These are phyloP conservation scores for Lasioglossum lativentre DNA, from an alignment of 2,888 invertebrate species.

Conservation along the genomic window DNA sequence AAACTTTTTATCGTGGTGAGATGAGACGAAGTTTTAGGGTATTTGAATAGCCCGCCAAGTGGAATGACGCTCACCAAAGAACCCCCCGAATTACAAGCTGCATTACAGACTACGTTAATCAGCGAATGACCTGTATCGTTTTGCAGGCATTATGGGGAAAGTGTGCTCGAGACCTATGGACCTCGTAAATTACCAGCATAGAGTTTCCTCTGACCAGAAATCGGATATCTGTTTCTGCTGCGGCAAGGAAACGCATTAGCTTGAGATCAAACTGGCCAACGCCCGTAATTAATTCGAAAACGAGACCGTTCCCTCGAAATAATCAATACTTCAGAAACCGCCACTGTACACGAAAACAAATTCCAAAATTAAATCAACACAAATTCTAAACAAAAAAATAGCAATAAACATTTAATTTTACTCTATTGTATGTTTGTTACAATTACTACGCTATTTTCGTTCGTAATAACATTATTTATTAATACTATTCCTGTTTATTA, in stretches of 20 bases:
- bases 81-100: neutral
- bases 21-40: too few relatives aligned
- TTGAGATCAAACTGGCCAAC: conserved; percentile 2
- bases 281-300: conserved; percentile 11
- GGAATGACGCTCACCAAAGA: neutral
- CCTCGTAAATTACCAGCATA: conserved; percentile 44
- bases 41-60: neutral
- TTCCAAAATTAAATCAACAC: neutral
- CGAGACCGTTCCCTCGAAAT: neutral
- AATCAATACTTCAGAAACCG: neutral
- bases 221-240: conserved; percentile 48
- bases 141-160: conserved; percentile 30
- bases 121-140: conserved; percentile 22
- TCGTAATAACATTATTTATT: too few relatives aligned
- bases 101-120: neutral
- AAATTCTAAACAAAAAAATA: neutral
- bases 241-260: conserved; percentile 50
- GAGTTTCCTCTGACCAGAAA: conserved; percentile 57
- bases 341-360: neutral
- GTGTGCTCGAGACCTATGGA: conserved; percentile 26
- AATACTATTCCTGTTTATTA: neutral
- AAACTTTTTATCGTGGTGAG: too few relatives aligned
- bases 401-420: too few relatives aligned
- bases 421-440: neutral
- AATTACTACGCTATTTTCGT: too few relatives aligned